phyloP scores from a whole-genome alignment of 1,140 invertebrate genomes.

The Sipha flava region DNA sequence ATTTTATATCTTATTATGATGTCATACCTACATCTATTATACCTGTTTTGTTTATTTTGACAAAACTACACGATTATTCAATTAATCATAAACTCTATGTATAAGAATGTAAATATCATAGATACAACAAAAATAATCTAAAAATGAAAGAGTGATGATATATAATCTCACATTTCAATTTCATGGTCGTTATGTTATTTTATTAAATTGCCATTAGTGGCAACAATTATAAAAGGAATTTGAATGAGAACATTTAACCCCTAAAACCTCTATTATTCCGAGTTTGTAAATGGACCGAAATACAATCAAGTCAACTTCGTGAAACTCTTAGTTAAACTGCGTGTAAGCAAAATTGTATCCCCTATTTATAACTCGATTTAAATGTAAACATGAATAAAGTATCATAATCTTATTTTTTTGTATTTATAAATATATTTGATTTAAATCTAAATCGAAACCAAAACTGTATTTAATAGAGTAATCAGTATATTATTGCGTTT shows the following conservation, averaged over 20 bases:
- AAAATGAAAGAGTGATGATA: background rate
- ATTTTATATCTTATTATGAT: slow-evolving; percentile 23
- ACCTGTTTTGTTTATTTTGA: background rate
- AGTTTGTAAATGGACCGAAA: background rate
- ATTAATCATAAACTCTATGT: background rate
- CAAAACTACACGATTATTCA: background rate
- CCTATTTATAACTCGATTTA: background rate
- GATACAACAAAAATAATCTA: background rate
- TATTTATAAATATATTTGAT: no score
- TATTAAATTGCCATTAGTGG: background rate
- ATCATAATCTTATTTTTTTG: no score
- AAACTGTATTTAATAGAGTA: no score
- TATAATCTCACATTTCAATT: background rate
- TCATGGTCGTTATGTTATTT: background rate
- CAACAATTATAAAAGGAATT: background rate
- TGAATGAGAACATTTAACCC: background rate
- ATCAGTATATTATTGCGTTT: no score
- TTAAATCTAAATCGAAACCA: no score
- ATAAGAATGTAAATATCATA: background rate
- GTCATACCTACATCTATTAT: background rate
- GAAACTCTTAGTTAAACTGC: background rate
- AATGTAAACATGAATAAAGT: background rate
- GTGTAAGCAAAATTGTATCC: background rate
- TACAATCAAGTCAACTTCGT: background rate
- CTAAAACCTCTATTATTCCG: background rate